Evolutionary conservation across 2,888 invertebrate genomes (phyloP).

Genomic region (Drosophila infuscata): DNA sequence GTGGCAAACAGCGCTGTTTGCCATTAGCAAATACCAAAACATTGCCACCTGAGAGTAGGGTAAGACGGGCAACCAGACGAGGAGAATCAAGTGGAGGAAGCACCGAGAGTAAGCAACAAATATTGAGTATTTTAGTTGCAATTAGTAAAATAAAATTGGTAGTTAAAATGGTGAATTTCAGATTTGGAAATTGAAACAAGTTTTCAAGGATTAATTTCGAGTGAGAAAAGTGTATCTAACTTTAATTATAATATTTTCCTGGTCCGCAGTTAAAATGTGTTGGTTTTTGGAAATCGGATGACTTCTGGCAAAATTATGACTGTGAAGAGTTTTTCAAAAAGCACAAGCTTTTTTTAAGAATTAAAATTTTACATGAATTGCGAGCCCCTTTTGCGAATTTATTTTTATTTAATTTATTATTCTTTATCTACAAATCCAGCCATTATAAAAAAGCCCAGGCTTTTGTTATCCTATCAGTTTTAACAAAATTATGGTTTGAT

Average conservation of each 20-base stretch:
- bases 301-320: neutral
- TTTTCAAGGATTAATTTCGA: neutral
- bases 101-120: neutral
- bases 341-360: no score
- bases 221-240: no score
- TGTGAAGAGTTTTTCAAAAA: no score
- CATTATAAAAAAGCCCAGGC: no score
- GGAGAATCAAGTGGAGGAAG: no score
- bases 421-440: no score
- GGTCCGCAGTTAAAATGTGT: neutral
- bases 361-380: no score
- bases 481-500: neutral
- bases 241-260: neutral
- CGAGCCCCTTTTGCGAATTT: no score
- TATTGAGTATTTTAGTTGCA: neutral
- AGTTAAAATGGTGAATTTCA: neutral
- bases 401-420: no score
- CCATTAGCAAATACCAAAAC: constrained; percentile 35
- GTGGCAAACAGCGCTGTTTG: constrained; percentile 21
- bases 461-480: no score
- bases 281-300: neutral
- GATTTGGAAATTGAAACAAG: neutral
- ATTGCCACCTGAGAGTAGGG: constrained; percentile 13
- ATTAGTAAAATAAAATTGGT: neutral
- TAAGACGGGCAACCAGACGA: neutral